Base-by-base conservation (phyloP, 2,113 vertebrate species). In the Oceanodroma tethys region DNA sequence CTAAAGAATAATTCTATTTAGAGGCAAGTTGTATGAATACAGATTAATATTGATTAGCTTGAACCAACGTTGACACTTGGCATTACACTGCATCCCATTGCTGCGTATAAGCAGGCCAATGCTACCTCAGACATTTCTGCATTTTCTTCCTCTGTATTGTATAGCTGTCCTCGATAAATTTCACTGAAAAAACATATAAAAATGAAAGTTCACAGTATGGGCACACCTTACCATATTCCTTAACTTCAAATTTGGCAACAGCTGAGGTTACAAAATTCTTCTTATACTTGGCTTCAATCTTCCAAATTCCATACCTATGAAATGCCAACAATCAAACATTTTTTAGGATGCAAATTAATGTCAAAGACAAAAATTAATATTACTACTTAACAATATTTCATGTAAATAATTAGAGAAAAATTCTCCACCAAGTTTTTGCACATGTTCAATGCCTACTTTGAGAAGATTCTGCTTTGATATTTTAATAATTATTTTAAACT, bases 291-390 rank as follows among this genome's bases (percentile, higher is more conserved):
- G 99, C 99, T 96, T 98, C 97, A 74, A 99, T 98, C 72, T 94
- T 98, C 99, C 99, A 99, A 10, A 98, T 71, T 7, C 99, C 99
- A 60, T 98, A 98, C 93, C 99, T 99, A 62, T 1, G 30, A 75
- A 92, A 58, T 6, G 84, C 48, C 87, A 90, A 71, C 11, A 63
- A 60, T 5, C 8, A n/a, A 89, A 68, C 12, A 13, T n/a, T 16
- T 65, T 65, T 79, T 11, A 43, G 67, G 53, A 55, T 8, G 9
- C 80, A 60, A 93, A 81, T 29, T 8, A 34, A 76, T 11, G 22
- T 13, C 4, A 2, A 48, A 76, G 47, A 52, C 26, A 53, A 82
- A 89, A 70, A 45, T 11, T n/a, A 70, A 15, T 34, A 36, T 86
- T 86, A 9, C 29, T 60, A 56, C 45, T 70, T 36, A 38, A 16